A percentile compares a stretch with the other conserved stretches of the same genome.
These are phyloP conservation scores for Neelides sp. DNA, from an alignment of 1,140 invertebrate genomes.

Conservation along the genomic window DNA sequence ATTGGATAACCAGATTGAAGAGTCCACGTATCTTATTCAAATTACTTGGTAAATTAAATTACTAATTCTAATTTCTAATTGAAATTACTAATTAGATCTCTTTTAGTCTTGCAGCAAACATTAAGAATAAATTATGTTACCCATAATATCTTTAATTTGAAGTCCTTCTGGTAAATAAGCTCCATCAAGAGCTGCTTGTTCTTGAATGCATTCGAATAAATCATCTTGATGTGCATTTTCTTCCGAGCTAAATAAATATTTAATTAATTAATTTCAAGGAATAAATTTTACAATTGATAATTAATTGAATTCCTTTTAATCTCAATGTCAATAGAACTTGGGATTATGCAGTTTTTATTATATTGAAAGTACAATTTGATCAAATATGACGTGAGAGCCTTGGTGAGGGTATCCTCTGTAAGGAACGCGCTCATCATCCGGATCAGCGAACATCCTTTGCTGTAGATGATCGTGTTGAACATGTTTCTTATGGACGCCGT, in stretches of 20 bases:
- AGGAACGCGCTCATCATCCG: conserved; percentile 48
- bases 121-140: no score
- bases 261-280: no score
- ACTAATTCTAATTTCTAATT: no score
- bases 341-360: neutral
- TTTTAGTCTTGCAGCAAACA: no score
- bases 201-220: conserved; percentile 3
- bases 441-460: conserved; percentile 56
- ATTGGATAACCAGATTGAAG: conserved; percentile 19
- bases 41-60: no score
- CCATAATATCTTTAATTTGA: conserved; percentile 62
- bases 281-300: no score
- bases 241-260: no score
- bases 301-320: no score
- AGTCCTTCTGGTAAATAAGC: conserved; percentile 44
- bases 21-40: no score
- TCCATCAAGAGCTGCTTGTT: neutral
- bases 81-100: no score
- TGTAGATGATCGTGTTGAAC: conserved; percentile 75
- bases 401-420: conserved; percentile 40
- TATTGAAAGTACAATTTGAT: conserved; percentile 26
- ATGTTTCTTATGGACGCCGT: conserved; percentile 63
- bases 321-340: no score
- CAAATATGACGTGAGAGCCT: conserved; percentile 36
- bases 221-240: conserved; percentile 57